These are phyloP conservation scores for Marisa cornuarietis DNA, from an alignment of 1,140 invertebrate species.

Conservation along the genomic window DNA sequence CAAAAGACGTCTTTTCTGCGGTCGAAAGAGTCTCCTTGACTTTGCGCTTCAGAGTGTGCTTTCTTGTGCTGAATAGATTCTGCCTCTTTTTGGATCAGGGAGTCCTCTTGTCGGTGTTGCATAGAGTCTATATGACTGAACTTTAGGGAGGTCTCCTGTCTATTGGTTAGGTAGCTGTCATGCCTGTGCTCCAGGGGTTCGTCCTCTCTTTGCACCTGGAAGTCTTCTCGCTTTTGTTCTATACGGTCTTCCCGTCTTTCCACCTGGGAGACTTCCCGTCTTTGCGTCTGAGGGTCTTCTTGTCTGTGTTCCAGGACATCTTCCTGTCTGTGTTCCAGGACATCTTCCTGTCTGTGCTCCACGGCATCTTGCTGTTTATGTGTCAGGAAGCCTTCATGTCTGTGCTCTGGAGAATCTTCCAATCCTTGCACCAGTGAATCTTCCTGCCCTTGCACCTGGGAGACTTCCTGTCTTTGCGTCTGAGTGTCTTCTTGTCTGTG, in stretches of 20 bases:
- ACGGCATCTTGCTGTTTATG: too few species aligned
- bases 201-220: neutral
- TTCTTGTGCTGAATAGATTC: neutral
- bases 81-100: too few species aligned
- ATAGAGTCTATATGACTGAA: too few species aligned
- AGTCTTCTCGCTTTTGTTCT: neutral
- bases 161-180: neutral
- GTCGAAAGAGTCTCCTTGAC: neutral
- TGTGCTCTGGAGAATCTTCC: too few species aligned
- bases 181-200: neutral
- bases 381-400: too few species aligned
- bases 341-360: too few species aligned
- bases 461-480: too few species aligned
- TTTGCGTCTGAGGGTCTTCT: neutral
- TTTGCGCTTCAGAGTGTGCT: neutral
- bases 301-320: neutral
- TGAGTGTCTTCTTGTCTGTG: too few species aligned
- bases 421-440: too few species aligned
- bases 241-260: too few species aligned
- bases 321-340: neutral
- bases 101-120: too few species aligned
- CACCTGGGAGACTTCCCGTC: neutral
- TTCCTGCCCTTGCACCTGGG: too few species aligned
- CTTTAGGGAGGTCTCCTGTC: neutral
- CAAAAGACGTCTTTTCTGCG: neutral